Evolutionary conservation across 1,140 invertebrate genomes (phyloP).

Genomic region (Heliconius hermathena): DNA sequence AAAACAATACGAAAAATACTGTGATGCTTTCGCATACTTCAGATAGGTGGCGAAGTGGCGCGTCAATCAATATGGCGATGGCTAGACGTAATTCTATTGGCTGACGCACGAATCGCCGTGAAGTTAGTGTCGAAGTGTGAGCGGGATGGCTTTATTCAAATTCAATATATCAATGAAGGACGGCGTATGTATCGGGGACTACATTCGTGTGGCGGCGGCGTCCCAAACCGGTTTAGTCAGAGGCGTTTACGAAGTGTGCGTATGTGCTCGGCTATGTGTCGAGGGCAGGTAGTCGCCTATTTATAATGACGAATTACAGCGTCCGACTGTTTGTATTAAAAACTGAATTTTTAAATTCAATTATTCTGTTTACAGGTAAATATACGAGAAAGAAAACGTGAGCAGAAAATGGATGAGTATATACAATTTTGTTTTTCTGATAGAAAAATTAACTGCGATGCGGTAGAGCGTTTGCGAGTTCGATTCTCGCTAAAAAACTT

Average conservation of each 20-base stretch:
- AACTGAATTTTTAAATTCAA: slow-evolving; percentile 64
- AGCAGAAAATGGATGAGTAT: slow-evolving; percentile 3
- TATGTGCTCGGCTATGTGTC: slow-evolving; percentile 73
- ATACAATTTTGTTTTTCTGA: neutral
- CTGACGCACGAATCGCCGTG: slow-evolving; percentile 50
- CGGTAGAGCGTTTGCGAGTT: neutral
- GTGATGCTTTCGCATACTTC: slow-evolving; percentile 42
- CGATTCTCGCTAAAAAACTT: neutral
- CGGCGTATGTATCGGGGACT: slow-evolving; percentile 67
- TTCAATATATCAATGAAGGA: slow-evolving; percentile 71
- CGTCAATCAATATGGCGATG: slow-evolving; percentile 78
- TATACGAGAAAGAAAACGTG: neutral
- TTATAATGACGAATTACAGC: slow-evolving; percentile 69
- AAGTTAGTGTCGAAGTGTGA: slow-evolving; percentile 68
- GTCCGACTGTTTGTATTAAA: slow-evolving; percentile 59
- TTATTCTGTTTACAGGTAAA: slow-evolving; percentile 70
- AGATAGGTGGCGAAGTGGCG: slow-evolving; percentile 39
- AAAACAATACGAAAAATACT: slow-evolving; percentile 70
- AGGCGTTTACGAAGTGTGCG: slow-evolving; percentile 73
- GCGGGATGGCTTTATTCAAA: slow-evolving; percentile 74
- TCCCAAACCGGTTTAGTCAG: slow-evolving; percentile 73
- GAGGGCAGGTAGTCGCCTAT: slow-evolving; percentile 72
- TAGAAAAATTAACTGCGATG: neutral
- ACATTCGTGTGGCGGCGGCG: slow-evolving; percentile 72
- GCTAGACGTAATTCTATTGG: slow-evolving; percentile 59